These are phyloP conservation scores for Shargacucullia verbasci DNA, from an alignment of 2,888 invertebrate species.

Conservation along the genomic window DNA sequence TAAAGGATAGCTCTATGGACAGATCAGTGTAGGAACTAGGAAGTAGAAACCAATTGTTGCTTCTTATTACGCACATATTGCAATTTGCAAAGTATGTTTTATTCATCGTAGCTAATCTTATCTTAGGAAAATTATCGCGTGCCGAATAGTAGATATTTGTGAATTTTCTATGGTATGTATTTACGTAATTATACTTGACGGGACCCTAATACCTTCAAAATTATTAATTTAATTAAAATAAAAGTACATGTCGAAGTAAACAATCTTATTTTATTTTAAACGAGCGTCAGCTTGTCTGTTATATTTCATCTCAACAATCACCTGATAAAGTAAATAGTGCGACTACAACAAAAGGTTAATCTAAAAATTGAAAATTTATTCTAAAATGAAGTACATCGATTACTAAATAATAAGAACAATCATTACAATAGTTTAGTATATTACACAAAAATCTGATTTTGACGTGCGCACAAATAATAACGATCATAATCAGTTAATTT, in stretches of 20 bases:
- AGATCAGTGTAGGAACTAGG: constrained; percentile 44
- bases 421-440: constrained; percentile 36
- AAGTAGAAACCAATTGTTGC: constrained; percentile 47
- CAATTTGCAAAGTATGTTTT: constrained; percentile 58
- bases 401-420: constrained; percentile 50
- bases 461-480: constrained; percentile 33
- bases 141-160: constrained; percentile 64
- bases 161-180: constrained; percentile 55
- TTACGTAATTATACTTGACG: constrained; percentile 66
- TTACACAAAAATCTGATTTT: constrained; percentile 48
- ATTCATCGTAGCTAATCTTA: constrained; percentile 42
- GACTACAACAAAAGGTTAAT: constrained; percentile 66
- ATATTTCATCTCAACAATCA: constrained; percentile 46
- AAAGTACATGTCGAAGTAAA: constrained; percentile 54
- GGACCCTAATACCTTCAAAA: constrained; percentile 72
- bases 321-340: constrained; percentile 58
- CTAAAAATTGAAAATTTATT: constrained; percentile 73
- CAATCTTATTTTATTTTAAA: constrained; percentile 70
- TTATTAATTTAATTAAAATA: constrained; percentile 55
- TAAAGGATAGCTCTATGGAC: constrained; percentile 45
- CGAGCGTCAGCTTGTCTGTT: constrained; percentile 46
- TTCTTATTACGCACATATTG: constrained; percentile 68
- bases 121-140: constrained; percentile 56
- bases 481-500: constrained; percentile 34
- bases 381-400: constrained; percentile 69